Evolutionary conservation across 1,140 invertebrate species (phyloP), one percentile per base, ranked within the genome.

Genomic region (Hyposmocoma kahamanoa): DNA sequence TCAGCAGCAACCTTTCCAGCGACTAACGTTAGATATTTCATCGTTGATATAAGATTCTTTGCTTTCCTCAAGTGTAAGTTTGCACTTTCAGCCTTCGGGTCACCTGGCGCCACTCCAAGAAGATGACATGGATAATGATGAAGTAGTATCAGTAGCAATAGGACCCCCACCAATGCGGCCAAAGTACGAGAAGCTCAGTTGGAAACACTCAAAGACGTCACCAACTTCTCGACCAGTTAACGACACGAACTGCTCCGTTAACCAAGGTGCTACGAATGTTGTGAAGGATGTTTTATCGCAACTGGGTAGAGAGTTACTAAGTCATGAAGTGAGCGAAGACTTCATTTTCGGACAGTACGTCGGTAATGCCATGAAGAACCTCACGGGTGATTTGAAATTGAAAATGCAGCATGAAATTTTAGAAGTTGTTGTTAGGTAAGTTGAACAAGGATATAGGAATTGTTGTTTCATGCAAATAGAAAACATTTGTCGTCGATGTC

Each of bases 281-380:
- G 50, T 82, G 0, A 82, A 72, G 62, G 68, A 84, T 17, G 36
- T 84, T 2, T 39, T 84, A 1, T 34, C 56, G 1, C 62, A 82
- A 49, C 30, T 84, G 4, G 78, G 72, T 2, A 62, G 63, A 48
- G 81, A 84, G 18, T 68, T 84, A 1, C 11, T 84, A n/a, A 64
- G 54, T 2, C 68, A 66, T 21, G 65, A 76, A 51, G 61, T 82
- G 0, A 78, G 56, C n/a, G 81, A 84, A 59, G 73, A 84, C 28
- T 84, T 80, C 39, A 70, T 83, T 0, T 84, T 84, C 17, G 81
- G 81, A 34, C 78, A 83, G 47, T 84, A 80, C 21, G 47, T 84
- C 4, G 75, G 77, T 0, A 76, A 67, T 28, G 53, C 70, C 3
- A 80, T 84, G 69, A 81, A 55, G 36, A 79, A 76, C 50, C 22